Evolutionary conservation across 2,113 vertebrate species (phyloP), one percentile per base, ranked within the genome.

Genomic region (Charina bottae): DNA sequence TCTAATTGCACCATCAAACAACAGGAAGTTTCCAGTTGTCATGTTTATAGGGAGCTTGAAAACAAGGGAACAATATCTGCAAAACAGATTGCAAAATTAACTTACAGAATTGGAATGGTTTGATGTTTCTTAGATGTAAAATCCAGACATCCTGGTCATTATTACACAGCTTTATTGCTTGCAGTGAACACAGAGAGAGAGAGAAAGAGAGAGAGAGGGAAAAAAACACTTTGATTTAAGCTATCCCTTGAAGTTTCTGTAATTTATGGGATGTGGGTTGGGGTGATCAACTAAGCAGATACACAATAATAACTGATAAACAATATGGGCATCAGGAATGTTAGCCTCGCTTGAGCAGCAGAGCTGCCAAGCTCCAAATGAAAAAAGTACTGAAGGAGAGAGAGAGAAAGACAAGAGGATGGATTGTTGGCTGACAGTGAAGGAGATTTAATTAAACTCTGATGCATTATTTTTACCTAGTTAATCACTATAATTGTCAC

Each of bases 381-480:
- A 21, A 90, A 90, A 93, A 89, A 53, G 53, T 0, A n/a, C 64
- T 72, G 4, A 87, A 11, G 42, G 89, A 28, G 78, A 46, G 2
- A 56, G 12, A 42, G 90, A 33, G 89, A 84, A 58, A 54, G 53
- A 49, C 0, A 2, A 89, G 87, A 0, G 2, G 90, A 37, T 8
- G 60, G 87, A n/a, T 28, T 60, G 49, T 88, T 26, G 56, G 94
- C 92, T 46, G 87, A 64, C 87, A 64, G 89, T 90, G 86, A 92
- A 37, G 26, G 89, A 92, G 90, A 58, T 90, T 86, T 92, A 93
- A 94, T 89, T 92, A 87, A 93, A 90, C 72, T 21, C 62, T 78
- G 54, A 87, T 83, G 12, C 56, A 90, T 94, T 94, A 87, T 94
- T 95, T 95, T 93, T 95, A 92, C 91, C 86, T 83, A 92, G 59